Base-by-base conservation (phyloP, 2,113 vertebrate species). In the Ptychochromis oligacanthus region DNA sequence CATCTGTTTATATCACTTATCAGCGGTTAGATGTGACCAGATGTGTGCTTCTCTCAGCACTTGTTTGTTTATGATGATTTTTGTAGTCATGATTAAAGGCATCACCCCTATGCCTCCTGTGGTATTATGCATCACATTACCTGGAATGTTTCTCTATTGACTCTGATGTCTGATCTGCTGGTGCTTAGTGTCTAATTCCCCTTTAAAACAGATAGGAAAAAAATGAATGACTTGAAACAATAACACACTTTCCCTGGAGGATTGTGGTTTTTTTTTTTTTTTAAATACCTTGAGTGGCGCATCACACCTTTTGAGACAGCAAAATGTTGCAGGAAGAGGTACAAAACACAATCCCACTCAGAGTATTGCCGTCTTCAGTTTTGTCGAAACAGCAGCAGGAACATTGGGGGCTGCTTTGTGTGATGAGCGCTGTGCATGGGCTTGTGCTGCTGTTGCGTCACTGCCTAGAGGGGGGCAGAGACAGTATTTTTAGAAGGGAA, bases 401-500 rank as follows among this genome's bases (percentile, higher is more conserved):
- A 85, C 64, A 60, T 84, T 36, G 49, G 52, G 67, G 65, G 89
- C 81, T 87, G 85, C 85, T 70, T 74, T 92, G 60, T 92, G 60
- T 83, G 84, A 81, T 84, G 80, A 82, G 87, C 11, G 38, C 57
- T 40, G 79, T 83, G 89, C 90, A 86, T 72, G 62, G 90, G 84
- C 54, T 79, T 87, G 88, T 85, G 87, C 90, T 64, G 82, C 82
- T 89, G 17, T 93, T 94, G 92, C 92, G 91, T 94, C 93, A 93
- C 75, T 76, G 84, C 78, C 89, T 80, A 55, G 26, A 79, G 87
- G 89, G 88, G 80, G 84, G 85, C 43, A 75, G 72, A 67, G 90
- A 22, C 65, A 65, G 83, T 94, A 94, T 94, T 93, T 95, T 94
- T 94, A 93, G 94, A 92, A 81, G 83, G 86, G 90, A 94, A 91